phyloP scores from a whole-genome alignment of 2,113 vertebrate species.

The Anoura caudifer region DNA sequence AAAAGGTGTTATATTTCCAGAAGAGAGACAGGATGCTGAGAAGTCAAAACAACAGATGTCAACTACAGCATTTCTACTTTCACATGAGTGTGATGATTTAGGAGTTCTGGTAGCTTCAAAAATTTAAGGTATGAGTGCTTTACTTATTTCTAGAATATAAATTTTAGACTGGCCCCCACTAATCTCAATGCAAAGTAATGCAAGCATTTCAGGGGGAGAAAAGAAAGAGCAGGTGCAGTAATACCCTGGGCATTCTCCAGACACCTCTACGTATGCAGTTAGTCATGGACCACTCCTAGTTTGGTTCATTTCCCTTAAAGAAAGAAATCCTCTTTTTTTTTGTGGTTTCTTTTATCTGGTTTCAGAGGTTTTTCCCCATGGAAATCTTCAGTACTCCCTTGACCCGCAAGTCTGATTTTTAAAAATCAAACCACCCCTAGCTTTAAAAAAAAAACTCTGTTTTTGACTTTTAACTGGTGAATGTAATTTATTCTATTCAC shows the following conservation, averaged over 20 bases:
- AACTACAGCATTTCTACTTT: background rate
- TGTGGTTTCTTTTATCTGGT: background rate
- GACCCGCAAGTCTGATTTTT: background rate
- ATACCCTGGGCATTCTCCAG: background rate
- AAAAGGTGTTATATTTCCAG: background rate
- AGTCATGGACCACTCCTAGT: background rate
- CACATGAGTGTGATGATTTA: background rate
- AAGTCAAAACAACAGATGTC: background rate
- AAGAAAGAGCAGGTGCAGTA: background rate
- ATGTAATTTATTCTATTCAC: background rate
- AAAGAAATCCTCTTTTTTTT: background rate
- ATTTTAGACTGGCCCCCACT: background rate
- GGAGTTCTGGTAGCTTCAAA: background rate
- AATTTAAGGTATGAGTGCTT: background rate
- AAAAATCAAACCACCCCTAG: background rate
- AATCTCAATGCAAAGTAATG: background rate
- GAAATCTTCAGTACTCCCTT: background rate
- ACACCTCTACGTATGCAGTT: background rate
- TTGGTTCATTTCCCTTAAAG: background rate
- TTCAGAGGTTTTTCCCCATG: background rate
- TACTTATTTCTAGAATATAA: background rate
- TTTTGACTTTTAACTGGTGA: background rate
- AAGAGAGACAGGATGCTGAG: background rate
- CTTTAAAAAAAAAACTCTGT: background rate
- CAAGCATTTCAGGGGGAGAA: background rate